Evolutionary conservation across 1,140 invertebrate genomes (phyloP).

Genomic region (Littorina saxatilis): DNA sequence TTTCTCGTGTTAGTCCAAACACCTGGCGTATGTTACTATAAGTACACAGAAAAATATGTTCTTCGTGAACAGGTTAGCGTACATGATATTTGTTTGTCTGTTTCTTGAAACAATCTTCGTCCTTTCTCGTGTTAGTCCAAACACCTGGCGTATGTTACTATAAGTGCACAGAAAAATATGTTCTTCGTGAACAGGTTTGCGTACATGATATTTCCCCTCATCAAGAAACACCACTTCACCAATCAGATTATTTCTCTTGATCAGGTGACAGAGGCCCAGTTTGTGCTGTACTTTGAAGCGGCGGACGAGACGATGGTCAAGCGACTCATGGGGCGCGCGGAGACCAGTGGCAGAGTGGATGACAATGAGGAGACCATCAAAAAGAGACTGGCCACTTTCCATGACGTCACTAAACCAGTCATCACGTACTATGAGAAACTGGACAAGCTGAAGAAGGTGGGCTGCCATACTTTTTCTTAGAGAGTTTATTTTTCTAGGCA

Average conservation of each 20-base stretch:
- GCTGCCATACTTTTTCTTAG: neutral
- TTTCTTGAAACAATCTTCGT: too few relatives aligned
- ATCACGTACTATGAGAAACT: slow-evolving; percentile 91
- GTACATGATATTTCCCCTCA: too few relatives aligned
- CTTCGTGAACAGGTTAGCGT: too few relatives aligned
- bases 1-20: too few relatives aligned
- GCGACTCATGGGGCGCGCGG: slow-evolving; percentile 89
- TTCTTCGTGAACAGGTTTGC: too few relatives aligned
- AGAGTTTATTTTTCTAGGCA: neutral
- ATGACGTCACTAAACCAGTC: slow-evolving; percentile 91
- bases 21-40: too few relatives aligned
- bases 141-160: too few relatives aligned
- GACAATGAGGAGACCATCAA: slow-evolving; percentile 99
- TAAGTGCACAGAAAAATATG: too few relatives aligned
- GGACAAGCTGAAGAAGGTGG: slow-evolving; percentile 80
- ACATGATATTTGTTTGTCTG: too few relatives aligned
- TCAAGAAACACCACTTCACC: too few relatives aligned
- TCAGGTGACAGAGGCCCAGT: slow-evolving; percentile 85
- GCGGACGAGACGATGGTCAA: slow-evolving; percentile 89
- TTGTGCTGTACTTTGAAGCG: slow-evolving; percentile 90
- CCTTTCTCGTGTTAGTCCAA: too few relatives aligned
- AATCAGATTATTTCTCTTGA: slow-evolving; percentile 37
- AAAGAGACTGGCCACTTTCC: slow-evolving; percentile 94
- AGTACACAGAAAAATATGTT: too few relatives aligned
- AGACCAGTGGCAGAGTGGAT: slow-evolving; percentile 95